Evolutionary conservation across 2,113 vertebrate genomes (phyloP), one percentile per base, ranked within the genome.

Genomic region (Hyperopisus bebe): DNA sequence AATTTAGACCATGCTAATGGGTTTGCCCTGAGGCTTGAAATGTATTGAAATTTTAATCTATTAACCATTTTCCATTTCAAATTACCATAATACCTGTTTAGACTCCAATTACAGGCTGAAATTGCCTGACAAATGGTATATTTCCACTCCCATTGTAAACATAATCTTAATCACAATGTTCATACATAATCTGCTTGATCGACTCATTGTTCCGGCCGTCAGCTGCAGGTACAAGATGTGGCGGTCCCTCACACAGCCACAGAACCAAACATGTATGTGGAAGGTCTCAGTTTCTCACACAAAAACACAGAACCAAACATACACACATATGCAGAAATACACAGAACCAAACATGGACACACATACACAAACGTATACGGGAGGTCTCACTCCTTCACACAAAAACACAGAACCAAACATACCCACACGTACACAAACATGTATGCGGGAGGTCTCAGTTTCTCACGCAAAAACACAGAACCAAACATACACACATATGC

Each of bases 21-120:
- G 5, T 87, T 87, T 87, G 85, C 50, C 50, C 50, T 0, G 47
- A 47, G 83, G 83, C 83, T 50, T 47, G 10, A 86, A 48, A 86
- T 86, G 83, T 86, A 50, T 50, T 87, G 50, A 87, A 53, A 87
- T 87, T 87, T 53, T 87, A 87, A 87, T 87, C 85, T 53, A 87
- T 50, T 87, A 87, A 87, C 50, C 27, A 53, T 53, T 87, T 87
- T 87, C 27, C 85, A 53, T 87, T 87, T 87, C 3, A 17, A 51
- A 87, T 87, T 87, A 53, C 50, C 85, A 87, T 87, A 87, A 87
- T 87, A 87, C 85, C 85, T 53, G 85, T 87, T 87, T 87, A 87
- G 27, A 86, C 50, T 87, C 85, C 85, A 87, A 53, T 87, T 87
- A 87, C 31, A 39, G 47, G 47, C 27, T 55, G 85, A 21, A 87